These are phyloP conservation scores for Stichodactyla mertensii DNA, from an alignment of 64 coral and sea anemone genomes.

Conservation along the genomic window DNA sequence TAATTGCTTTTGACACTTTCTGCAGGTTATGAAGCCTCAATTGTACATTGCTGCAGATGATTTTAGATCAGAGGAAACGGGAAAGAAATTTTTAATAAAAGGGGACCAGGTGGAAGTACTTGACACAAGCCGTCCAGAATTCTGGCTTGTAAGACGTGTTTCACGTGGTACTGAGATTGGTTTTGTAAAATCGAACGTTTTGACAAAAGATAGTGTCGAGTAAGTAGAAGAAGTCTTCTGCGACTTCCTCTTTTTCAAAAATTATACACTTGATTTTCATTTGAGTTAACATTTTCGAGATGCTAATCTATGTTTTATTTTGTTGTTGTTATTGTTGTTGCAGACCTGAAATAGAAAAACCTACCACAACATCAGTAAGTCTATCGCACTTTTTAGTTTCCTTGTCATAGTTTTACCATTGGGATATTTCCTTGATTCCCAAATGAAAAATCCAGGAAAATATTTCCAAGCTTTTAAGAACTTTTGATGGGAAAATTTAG, in stretches of 20 bases:
- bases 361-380: background rate
- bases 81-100: slow-evolving; percentile 74
- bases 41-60: slow-evolving; percentile 81
- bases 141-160: slow-evolving; percentile 93
- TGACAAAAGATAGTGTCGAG: slow-evolving; percentile 56
- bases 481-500: no score
- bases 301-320: background rate
- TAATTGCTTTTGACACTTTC: background rate
- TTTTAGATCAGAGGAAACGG: slow-evolving; percentile 86
- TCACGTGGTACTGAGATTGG: slow-evolving; percentile 92
- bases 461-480: no score
- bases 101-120: slow-evolving; percentile 94
- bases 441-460: no score
- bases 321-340: background rate
- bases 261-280: no score
- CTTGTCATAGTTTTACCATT: background rate
- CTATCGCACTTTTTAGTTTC: background rate
- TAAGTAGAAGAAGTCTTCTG: background rate
- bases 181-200: slow-evolving; percentile 65
- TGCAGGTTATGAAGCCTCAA: slow-evolving; percentile 58
- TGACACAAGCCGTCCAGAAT: slow-evolving; percentile 83
- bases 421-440: no score
- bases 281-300: no score
- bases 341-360: slow-evolving; percentile 1
- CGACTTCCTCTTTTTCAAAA: no score